Conservation (phyloP, 2,888 invertebrate genomes). For the Cosmopolites sordidus region DNA sequence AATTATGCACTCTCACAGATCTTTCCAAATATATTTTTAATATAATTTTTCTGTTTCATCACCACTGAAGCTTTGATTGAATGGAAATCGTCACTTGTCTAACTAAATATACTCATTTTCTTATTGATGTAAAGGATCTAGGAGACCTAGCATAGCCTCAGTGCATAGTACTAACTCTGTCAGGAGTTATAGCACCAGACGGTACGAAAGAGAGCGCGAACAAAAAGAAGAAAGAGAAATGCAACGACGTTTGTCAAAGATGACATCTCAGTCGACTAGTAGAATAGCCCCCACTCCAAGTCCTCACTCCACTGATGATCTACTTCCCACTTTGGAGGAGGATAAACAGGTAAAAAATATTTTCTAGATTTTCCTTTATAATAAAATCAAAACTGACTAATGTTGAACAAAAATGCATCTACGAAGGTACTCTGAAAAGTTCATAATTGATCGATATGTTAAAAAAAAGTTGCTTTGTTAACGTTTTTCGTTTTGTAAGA, state of each 20-base stretch:
- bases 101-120: neutral
- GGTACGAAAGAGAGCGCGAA: conserved; percentile 76
- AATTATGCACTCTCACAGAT: too few species aligned
- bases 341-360: conserved; percentile 69
- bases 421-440: too few species aligned
- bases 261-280: conserved; percentile 51
- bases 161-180: conserved; percentile 81
- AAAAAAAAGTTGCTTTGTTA: too few species aligned
- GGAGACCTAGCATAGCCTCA: conserved; percentile 83
- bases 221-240: conserved; percentile 78
- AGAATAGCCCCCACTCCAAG: conserved; percentile 68
- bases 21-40: too few species aligned
- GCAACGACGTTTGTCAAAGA: conserved; percentile 67
- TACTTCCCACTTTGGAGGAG: conserved; percentile 75
- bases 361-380: too few species aligned
- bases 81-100: too few species aligned
- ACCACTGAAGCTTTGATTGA: too few species aligned
- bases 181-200: conserved; percentile 74
- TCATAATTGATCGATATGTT: too few species aligned
- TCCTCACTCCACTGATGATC: conserved; percentile 79
- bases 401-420: too few species aligned
- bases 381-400: too few species aligned
- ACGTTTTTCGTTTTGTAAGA: too few species aligned
- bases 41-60: too few species aligned
- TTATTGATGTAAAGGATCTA: conserved; percentile 60